Base-by-base conservation (phyloP, 64 coral and sea anemone genomes). In the Pocillopora verrucosa region DNA sequence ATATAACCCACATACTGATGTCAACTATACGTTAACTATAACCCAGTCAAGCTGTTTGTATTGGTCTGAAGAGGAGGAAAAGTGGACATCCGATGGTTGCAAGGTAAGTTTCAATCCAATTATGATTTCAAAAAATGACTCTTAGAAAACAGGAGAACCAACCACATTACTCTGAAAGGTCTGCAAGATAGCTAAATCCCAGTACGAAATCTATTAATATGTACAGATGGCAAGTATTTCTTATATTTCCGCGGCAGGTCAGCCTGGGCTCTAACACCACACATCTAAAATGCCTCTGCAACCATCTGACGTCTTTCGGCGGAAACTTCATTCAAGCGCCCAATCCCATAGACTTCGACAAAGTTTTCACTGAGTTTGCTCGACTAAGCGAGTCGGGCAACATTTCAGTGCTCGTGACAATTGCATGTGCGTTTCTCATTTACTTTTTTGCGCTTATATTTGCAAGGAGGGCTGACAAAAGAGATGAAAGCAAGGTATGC, bases 51-150 rank as follows among this genome's bases (percentile, higher is more conserved):
- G 68, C 11, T 90, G 89, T 74, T 60, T 90, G 56, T 90, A 90
- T 59, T 90, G 89, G 89, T 75, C 79, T 51, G 89, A 90, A 75
- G 69, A 82, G 2, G 45, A 75, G 9, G 89, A 90, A 26, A 75
- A 75, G 38, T 90, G 89, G 89, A 83, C 89, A 13, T 82, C 79
- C 11, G 57, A 83, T 45, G 89, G 89, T 41, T 90, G 89, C 37
- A 45, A 75, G 89, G 89, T 90, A 75, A 62, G 35, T 22, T 11
- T 13, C 34, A 26, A 56, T 20, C 4, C 35, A 56, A 14, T 73
- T 87, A 15, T 30, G n/a, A 74, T 11, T 22, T n/a, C n/a, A n/a
- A n/a, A n/a, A n/a, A n/a, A n/a, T n/a, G n/a, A n/a, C n/a, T n/a
- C n/a, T n/a, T n/a, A n/a, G n/a, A n/a, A n/a, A n/a, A n/a, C n/a